These are phyloP conservation scores for Drosophila triauraria DNA, from an alignment of 1,140 invertebrate species.

Conservation along the genomic window DNA sequence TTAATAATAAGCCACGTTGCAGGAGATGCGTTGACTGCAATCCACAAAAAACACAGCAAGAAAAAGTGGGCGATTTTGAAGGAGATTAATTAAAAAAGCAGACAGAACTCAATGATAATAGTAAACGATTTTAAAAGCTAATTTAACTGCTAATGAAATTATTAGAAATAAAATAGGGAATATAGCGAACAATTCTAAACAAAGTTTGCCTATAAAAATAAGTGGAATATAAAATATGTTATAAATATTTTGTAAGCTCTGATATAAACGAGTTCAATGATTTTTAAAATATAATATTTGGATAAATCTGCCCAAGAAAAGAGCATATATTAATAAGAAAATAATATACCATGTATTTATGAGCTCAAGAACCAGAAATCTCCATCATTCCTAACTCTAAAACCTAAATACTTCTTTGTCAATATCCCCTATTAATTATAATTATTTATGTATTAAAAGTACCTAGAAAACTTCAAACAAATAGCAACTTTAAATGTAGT, in stretches of 20 bases:
- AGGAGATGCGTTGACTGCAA: slow-evolving; percentile 24
- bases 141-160: no score
- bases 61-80: not conserved
- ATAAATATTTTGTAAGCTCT: not conserved
- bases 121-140: not conserved
- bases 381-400: not conserved
- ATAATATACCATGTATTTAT: not conserved
- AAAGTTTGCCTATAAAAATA: not conserved
- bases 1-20: slow-evolving; percentile 55
- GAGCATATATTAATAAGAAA: not conserved
- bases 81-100: not conserved
- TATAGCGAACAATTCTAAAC: not conserved
- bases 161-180: not conserved
- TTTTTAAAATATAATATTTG: not conserved
- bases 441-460: not conserved
- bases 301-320: no score
- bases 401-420: not conserved
- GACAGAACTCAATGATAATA: no score
- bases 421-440: no score
- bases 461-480: accelerated
- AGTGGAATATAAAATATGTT: not conserved
- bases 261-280: not conserved
- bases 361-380: not conserved
- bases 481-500: not conserved
- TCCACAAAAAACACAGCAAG: not conserved